A percentile compares a stretch with the other conserved stretches of the same genome.
phyloP scores from a whole-genome alignment of 2,888 invertebrate genomes.

The Lasioglossum marginatum region DNA sequence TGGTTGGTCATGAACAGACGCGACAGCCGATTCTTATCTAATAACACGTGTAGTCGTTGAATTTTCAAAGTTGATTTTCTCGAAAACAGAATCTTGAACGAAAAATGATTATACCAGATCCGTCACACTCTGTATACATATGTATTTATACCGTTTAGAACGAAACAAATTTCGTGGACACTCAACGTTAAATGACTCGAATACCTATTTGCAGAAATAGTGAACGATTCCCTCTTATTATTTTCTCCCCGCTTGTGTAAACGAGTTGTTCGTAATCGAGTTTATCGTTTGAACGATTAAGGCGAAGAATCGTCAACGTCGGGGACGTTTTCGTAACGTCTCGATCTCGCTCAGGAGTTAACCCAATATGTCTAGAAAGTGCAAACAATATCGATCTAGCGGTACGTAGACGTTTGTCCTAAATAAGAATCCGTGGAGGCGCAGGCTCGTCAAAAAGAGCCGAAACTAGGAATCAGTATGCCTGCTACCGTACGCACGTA shows the following conservation, averaged over 20 bases:
- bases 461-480: conserved; percentile 36
- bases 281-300: background rate
- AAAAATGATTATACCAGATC: no score
- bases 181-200: background rate
- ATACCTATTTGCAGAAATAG: background rate
- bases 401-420: conserved; percentile 34
- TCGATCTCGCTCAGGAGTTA: background rate
- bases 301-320: background rate
- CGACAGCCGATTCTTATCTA: no score
- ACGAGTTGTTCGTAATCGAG: background rate
- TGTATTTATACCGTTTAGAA: background rate
- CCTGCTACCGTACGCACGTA: conserved; percentile 26
- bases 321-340: background rate
- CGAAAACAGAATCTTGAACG: no score
- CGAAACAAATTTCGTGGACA: background rate
- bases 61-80: background rate
- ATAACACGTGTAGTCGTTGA: no score
- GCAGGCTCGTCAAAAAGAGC: conserved; percentile 54
- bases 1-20: background rate
- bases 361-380: background rate
- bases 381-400: conserved; percentile 49
- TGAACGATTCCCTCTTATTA: background rate
- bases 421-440: conserved; percentile 54
- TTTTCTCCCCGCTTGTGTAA: background rate
- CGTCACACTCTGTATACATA: background rate